These are phyloP conservation scores for Paracentrotus lividus DNA, from an alignment of 53 echinoderm and acorn worm species.

Conservation along the genomic window DNA sequence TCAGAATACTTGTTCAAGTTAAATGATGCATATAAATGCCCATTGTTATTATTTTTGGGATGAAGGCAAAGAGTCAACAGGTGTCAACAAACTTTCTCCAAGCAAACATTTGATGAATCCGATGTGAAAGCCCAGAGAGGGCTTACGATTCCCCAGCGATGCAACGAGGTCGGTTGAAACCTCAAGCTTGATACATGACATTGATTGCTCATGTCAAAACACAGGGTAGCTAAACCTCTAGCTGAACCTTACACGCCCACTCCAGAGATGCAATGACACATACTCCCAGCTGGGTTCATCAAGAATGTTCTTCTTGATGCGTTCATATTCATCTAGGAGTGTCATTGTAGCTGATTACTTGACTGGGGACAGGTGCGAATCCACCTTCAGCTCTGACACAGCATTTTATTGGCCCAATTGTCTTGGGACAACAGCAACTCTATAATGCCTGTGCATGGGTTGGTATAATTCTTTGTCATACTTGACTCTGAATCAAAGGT, in stretches of 20 bases:
- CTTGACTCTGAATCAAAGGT: no score
- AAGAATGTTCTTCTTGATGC: not conserved
- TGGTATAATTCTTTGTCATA: no score
- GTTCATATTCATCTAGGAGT: not conserved
- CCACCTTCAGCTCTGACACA: no score
- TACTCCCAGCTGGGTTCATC: not conserved
- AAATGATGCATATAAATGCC: no score
- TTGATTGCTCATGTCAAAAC: constrained; percentile 38
- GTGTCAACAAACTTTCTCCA: not conserved
- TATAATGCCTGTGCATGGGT: no score
- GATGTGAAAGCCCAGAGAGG: not conserved
- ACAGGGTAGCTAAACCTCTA: not conserved
- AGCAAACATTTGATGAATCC: not conserved
- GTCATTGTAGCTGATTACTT: no score
- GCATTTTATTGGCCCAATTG: no score
- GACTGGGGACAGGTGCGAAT: no score
- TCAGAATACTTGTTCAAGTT: no score
- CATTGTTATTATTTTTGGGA: no score
- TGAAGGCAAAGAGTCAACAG: no score
- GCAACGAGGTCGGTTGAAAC: not conserved
- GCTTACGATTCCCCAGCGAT: not conserved
- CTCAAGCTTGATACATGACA: constrained; percentile 36
- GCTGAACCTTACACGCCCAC: constrained; percentile 45
- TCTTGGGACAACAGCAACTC: no score
- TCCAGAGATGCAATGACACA: constrained; percentile 31